These are phyloP conservation scores for Melanitta fusca DNA, from an alignment of 2,797 vertebrate genomes.

Conservation along the genomic window DNA sequence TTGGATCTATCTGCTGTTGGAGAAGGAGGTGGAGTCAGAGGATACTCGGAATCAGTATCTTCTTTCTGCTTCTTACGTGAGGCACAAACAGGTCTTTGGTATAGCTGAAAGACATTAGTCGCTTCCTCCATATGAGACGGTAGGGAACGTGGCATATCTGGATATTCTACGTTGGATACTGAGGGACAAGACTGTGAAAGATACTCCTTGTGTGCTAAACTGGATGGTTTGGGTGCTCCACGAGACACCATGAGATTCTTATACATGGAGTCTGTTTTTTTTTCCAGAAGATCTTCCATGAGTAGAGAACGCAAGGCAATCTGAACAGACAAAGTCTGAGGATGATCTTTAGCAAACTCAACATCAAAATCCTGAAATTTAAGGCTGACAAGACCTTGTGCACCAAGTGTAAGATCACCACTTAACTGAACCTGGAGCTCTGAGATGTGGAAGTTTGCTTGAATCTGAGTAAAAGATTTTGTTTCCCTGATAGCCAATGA, in stretches of 20 bases:
- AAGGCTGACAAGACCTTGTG: slow-evolving; percentile 94
- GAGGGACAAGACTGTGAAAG: slow-evolving; percentile 96
- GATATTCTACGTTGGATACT: slow-evolving; percentile 87
- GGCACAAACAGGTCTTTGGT: slow-evolving; percentile 90
- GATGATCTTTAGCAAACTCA: slow-evolving; percentile 93
- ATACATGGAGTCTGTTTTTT: slow-evolving; percentile 91
- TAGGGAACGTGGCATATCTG: slow-evolving; percentile 96
- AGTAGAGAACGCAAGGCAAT: slow-evolving; percentile 91
- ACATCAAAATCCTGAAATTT: slow-evolving; percentile 95
- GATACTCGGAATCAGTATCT: slow-evolving; percentile 82
- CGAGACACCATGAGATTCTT: slow-evolving; percentile 97
- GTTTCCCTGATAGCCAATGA: slow-evolving; percentile 72
- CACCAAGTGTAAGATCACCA: slow-evolving; percentile 91
- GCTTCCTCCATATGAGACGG: slow-evolving; percentile 97
- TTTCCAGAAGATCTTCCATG: slow-evolving; percentile 96
- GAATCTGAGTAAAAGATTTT: slow-evolving; percentile 92
- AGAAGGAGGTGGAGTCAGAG: slow-evolving; percentile 94
- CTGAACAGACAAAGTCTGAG: slow-evolving; percentile 90
- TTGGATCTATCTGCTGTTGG: slow-evolving; percentile 81
- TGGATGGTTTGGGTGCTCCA: slow-evolving; percentile 93
- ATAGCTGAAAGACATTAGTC: slow-evolving; percentile 95
- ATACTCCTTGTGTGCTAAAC: slow-evolving; percentile 91
- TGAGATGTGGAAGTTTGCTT: slow-evolving; percentile 89
- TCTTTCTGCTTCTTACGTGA: slow-evolving; percentile 85
- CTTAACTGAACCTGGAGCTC: slow-evolving; percentile 95